Percentiles rank a stretch among this genome's conserved stretches.
Conservation (phyloP, 2,888 invertebrate genomes). For the Adineta ricciae region DNA sequence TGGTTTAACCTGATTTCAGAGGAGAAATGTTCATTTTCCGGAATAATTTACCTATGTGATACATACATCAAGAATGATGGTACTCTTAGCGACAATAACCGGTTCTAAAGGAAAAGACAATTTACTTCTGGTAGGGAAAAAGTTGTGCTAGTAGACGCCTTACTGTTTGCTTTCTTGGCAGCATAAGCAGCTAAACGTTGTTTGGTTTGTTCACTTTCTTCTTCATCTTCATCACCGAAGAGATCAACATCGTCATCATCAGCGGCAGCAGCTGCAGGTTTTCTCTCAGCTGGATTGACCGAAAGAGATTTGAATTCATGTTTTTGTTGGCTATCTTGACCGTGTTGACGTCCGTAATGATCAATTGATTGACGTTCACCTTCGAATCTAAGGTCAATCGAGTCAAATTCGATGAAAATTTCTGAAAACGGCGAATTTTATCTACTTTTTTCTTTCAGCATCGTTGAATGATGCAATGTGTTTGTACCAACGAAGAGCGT, state of each 20-base stretch:
- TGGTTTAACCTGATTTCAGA: slow-evolving; percentile 60
- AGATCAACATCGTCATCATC: slow-evolving; percentile 34
- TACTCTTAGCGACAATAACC: slow-evolving; percentile 24
- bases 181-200: slow-evolving; percentile 31
- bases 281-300: background rate
- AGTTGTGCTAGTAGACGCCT: background rate
- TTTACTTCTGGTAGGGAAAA: background rate
- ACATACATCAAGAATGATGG: slow-evolving; percentile 1
- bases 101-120: slow-evolving; percentile 3
- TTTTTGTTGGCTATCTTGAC: background rate
- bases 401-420: background rate
- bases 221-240: slow-evolving; percentile 34
- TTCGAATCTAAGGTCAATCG: slow-evolving; percentile 2
- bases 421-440: background rate
- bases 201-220: slow-evolving; percentile 32
- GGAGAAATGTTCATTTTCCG: background rate
- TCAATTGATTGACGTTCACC: slow-evolving; percentile 13
- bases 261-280: slow-evolving; percentile 9
- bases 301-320: background rate
- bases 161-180: slow-evolving; percentile 31
- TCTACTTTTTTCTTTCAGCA: slow-evolving; percentile 24
- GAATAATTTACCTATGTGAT: background rate
- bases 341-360: background rate
- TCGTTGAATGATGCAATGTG: slow-evolving; percentile 33
- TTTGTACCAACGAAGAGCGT: slow-evolving; percentile 30